Evolutionary conservation across 2,797 vertebrate genomes (phyloP).

Genomic region (Cyclura pinguis): DNA sequence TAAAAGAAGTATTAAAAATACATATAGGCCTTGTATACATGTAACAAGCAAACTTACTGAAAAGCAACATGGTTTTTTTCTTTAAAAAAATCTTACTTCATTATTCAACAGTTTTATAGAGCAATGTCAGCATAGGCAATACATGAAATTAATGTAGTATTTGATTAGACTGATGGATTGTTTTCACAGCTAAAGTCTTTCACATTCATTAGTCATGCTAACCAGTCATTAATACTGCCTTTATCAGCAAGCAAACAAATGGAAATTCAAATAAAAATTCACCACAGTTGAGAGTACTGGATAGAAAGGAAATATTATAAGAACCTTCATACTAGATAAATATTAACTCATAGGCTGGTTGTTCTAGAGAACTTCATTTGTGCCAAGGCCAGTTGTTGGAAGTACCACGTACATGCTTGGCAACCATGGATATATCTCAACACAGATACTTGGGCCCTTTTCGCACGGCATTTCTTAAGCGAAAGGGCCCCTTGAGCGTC

Average conservation of each 20-base stretch:
- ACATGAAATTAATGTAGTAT: conserved; percentile 82
- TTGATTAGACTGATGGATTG: conserved; percentile 87
- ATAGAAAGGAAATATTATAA: conserved; percentile 76
- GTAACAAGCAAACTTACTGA: conserved; percentile 40
- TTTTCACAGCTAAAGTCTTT: conserved; percentile 79
- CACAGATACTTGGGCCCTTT: background rate
- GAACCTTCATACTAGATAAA: conserved; percentile 82
- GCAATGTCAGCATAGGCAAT: conserved; percentile 71
- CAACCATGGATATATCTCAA: background rate
- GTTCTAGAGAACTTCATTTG: background rate
- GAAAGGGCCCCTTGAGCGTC: too few species aligned
- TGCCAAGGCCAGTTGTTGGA: background rate
- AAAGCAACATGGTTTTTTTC: conserved; percentile 47
- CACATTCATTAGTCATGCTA: conserved; percentile 82
- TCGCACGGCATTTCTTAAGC: too few species aligned
- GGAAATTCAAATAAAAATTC: conserved; percentile 89
- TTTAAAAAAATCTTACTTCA: conserved; percentile 62
- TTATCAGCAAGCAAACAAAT: conserved; percentile 88
- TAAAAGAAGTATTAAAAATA: background rate
- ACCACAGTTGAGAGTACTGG: conserved; percentile 77
- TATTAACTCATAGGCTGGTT: conserved; percentile 39
- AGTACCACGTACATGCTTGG: background rate
- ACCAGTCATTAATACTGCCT: conserved; percentile 83
- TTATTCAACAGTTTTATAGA: conserved; percentile 70
- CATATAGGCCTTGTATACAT: conserved; percentile 8